A percentile compares a stretch with the other conserved stretches of the same genome.
Evolutionary conservation across 2,797 vertebrate genomes (phyloP).

Genomic region (Pampus argenteus): DNA sequence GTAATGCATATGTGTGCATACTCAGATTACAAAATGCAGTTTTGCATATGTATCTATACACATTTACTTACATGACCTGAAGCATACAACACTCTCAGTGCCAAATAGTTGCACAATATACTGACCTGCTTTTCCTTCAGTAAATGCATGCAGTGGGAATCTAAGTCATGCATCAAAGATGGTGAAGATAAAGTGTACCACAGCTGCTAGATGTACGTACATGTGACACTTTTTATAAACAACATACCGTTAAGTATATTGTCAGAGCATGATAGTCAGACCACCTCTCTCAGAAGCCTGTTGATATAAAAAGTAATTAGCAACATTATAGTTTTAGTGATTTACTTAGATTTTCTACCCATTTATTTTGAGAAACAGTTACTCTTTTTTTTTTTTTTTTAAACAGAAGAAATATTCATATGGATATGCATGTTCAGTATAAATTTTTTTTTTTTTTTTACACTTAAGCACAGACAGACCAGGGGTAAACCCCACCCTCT

Average conservation of each 20-base stretch:
- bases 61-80: slow-evolving; percentile 37
- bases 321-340: not conserved
- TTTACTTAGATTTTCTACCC: not conserved
- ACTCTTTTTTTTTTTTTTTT: not conserved
- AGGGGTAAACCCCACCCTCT: slow-evolving; percentile 84
- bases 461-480: slow-evolving; percentile 67
- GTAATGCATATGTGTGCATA: not conserved
- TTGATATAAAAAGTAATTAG: slow-evolving; percentile 6
- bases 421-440: slow-evolving; percentile 48
- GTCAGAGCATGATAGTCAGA: slow-evolving; percentile 13
- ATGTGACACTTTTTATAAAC: slow-evolving; percentile 49
- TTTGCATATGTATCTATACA: slow-evolving; percentile 39
- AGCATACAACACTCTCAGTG: slow-evolving; percentile 49
- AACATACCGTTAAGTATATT: slow-evolving; percentile 12
- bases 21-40: slow-evolving; percentile 25
- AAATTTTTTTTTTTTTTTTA: slow-evolving; percentile 57
- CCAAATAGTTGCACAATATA: slow-evolving; percentile 76
- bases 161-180: slow-evolving; percentile 66
- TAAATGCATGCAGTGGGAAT: slow-evolving; percentile 58
- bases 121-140: slow-evolving; percentile 70
- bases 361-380: not conserved
- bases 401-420: slow-evolving; percentile 19
- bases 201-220: slow-evolving; percentile 49
- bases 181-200: slow-evolving; percentile 56
- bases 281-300: not conserved